Base-by-base conservation (phyloP, 2,797 vertebrate genomes). In the Labroides dimidiatus region DNA sequence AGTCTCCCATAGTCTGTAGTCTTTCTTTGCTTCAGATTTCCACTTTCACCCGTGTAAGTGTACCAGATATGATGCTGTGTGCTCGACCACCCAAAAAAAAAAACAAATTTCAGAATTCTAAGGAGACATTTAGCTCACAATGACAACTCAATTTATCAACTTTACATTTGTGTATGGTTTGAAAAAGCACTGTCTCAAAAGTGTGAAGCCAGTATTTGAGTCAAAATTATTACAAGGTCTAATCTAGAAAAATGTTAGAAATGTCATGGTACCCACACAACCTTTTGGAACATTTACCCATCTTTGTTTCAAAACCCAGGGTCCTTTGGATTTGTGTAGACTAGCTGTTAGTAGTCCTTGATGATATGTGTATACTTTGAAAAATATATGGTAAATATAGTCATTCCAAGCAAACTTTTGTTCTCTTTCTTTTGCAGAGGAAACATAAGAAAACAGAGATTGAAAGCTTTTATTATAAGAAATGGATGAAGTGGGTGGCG, bases 351-450 rank as follows among this genome's bases (percentile, higher is more conserved):
- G 69, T 88, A 59, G 62, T 81, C 52, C 57, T 72, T 85, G 47
- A 63, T 53, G 57, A 85, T 81, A 51, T 91, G 71, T 92, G 67
- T 87, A 82, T 77, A 80, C 64, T 86, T 68, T 80, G 57, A 72
- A 77, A 64, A 78, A n/a, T 49, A 52, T 85, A 53, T 83, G 62
- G 52, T 76, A 82, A 87, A 82, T 77, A 58, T 82, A 81, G 85
- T 92, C 92, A 94, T 95, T 94, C 93, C 93, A 93, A 90, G 91
- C 92, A 92, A 93, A 92, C 89, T 80, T 75, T 85, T 91, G 89
- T 88, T 94, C 87, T 92, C 86, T 94, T 90, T 94, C 88, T 93
- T 92, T 94, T 94, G 60, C 93, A 94, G 94, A 94, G 90, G 90
- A 94, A 90, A 93, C 92, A 87, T 94, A 93, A 91, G 91, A 93